phyloP scores from a whole-genome alignment of 2,888 invertebrate genomes.

The Scaptomyza caliginosa region DNA sequence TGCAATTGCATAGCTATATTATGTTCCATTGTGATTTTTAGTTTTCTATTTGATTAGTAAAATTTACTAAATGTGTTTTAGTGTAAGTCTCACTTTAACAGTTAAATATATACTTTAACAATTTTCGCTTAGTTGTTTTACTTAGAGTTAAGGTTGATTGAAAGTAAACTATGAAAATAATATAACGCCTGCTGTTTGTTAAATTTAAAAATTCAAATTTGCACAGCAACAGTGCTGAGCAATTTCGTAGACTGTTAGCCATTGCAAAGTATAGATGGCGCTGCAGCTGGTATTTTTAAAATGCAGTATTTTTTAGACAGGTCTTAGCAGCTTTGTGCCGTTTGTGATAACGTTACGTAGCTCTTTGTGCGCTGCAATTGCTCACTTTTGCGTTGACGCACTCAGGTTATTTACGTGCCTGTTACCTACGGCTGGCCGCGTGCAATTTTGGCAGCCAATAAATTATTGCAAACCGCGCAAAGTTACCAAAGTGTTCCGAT shows the following conservation, averaged over 20 bases:
- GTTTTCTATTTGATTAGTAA: slow-evolving; percentile 4
- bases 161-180: slow-evolving; percentile 2
- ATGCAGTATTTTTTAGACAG: no score
- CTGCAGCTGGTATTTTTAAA: background rate
- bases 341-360: slow-evolving; percentile 4
- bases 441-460: slow-evolving; percentile 42
- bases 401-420: slow-evolving; percentile 28
- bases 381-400: slow-evolving; percentile 19
- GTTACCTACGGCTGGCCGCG: slow-evolving; percentile 50
- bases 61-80: slow-evolving; percentile 16
- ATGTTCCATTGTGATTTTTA: slow-evolving; percentile 39
- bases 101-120: slow-evolving; percentile 22
- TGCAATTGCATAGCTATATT: slow-evolving; percentile 9
- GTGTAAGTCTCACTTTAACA: slow-evolving; percentile 18
- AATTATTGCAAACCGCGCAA: slow-evolving; percentile 38
- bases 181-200: slow-evolving; percentile 8
- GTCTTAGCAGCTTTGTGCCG: no score
- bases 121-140: slow-evolving; percentile 7
- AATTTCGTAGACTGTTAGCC: background rate
- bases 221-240: slow-evolving; percentile 11
- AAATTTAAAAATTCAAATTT: background rate
- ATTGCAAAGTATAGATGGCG: slow-evolving; percentile 22
- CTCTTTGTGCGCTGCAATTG: slow-evolving; percentile 12
- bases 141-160: slow-evolving; percentile 23
- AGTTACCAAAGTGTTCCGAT: slow-evolving; percentile 26